Evolutionary conservation across 2,797 vertebrate genomes (phyloP).

Genomic region (Crenichthys baileyi): DNA sequence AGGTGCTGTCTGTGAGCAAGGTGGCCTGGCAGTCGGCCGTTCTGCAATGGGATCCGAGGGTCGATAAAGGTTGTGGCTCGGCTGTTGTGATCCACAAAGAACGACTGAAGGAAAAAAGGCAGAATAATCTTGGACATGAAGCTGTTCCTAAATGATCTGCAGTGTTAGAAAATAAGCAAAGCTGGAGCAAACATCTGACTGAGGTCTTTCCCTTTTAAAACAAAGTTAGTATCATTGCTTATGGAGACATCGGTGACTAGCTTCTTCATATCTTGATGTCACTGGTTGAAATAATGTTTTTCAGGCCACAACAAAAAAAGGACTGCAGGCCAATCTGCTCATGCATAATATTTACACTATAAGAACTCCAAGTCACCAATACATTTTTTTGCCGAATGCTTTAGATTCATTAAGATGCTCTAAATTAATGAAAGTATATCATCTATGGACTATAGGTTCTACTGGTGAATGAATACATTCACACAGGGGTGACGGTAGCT

Average conservation of each 20-base stretch:
- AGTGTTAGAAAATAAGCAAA: neutral
- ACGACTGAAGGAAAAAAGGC: slow-evolving; percentile 82
- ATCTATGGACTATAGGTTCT: neutral
- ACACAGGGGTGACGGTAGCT: too few species aligned
- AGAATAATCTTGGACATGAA: neutral
- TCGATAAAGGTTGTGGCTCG: slow-evolving; percentile 97
- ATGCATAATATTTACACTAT: neutral
- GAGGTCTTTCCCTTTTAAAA: neutral
- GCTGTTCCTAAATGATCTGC: neutral
- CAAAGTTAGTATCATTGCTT: neutral
- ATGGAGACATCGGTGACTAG: too few species aligned
- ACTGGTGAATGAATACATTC: too few species aligned
- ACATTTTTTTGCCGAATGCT: neutral
- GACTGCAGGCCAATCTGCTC: neutral
- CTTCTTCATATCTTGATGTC: neutral
- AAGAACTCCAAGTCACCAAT: neutral
- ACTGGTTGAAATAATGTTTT: neutral
- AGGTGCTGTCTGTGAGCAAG: slow-evolving; percentile 93
- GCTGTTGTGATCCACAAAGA: slow-evolving; percentile 98
- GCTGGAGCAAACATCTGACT: neutral
- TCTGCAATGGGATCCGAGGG: slow-evolving; percentile 95
- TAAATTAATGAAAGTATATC: neutral
- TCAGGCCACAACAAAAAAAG: neutral
- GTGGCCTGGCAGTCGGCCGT: slow-evolving; percentile 90
- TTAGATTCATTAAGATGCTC: neutral